Conservation (phyloP, 2,797 vertebrate genomes). For the Xiphophorus birchmanni region DNA sequence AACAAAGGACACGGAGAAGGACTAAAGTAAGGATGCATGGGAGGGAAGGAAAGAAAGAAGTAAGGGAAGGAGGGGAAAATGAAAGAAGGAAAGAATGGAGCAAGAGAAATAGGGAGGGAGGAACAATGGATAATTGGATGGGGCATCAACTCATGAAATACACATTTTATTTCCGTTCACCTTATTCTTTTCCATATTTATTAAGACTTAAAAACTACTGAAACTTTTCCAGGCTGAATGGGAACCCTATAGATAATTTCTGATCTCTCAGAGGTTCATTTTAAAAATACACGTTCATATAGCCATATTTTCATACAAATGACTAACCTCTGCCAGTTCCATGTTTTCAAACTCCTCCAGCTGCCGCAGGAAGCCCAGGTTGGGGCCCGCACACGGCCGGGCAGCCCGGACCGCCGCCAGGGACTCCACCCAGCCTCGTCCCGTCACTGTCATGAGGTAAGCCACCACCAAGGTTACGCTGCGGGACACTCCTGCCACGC, state of each 20-base stretch:
- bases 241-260: neutral
- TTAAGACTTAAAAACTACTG: neutral
- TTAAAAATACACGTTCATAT: neutral
- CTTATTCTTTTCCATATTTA: neutral
- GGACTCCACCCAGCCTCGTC: constrained; percentile 90
- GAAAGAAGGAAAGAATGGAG: neutral
- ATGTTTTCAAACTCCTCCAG: constrained; percentile 90
- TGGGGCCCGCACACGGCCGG: constrained; percentile 90
- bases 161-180: neutral
- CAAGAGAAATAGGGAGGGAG: neutral
- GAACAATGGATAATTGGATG: neutral
- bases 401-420: constrained; percentile 85
- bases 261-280: neutral
- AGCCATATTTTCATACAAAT: neutral
- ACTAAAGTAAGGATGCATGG: neutral
- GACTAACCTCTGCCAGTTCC: constrained; percentile 84
- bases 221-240: neutral
- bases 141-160: neutral
- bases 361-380: constrained; percentile 92
- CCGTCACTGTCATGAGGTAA: constrained; percentile 93
- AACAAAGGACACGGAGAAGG: neutral
- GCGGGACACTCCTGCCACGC: constrained; percentile 93
- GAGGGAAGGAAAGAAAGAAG: neutral
- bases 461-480: constrained; percentile 93
- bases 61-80: neutral